Conservation (phyloP, 2,888 invertebrate species). For the Piscicola geometra region DNA sequence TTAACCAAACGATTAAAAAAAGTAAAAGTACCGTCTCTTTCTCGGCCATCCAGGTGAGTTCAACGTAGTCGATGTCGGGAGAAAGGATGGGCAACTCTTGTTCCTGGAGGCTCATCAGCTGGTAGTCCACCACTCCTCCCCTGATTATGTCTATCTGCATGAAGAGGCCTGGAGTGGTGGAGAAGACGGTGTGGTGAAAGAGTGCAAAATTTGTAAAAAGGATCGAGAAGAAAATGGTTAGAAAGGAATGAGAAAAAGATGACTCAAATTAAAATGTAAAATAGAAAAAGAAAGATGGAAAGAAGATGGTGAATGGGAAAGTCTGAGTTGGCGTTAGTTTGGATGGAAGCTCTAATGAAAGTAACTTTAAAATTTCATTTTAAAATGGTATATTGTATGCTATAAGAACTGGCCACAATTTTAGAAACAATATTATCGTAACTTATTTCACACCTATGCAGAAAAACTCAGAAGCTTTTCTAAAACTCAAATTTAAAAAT, state of each 20-base stretch:
- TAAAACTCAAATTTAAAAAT: too few relatives aligned
- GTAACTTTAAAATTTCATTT: too few relatives aligned
- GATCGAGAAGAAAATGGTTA: too few relatives aligned
- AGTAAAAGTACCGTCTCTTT: conserved; percentile 47
- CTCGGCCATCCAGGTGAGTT: conserved; percentile 56
- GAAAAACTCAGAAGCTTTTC: too few relatives aligned
- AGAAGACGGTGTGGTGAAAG: background rate
- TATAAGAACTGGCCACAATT: too few relatives aligned
- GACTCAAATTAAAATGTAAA: too few relatives aligned
- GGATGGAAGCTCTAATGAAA: background rate
- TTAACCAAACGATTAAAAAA: background rate
- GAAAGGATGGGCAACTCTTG: conserved; percentile 84
- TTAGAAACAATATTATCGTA: too few relatives aligned
- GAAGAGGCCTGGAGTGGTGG: conserved; percentile 24
- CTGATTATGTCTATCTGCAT: conserved; percentile 77
- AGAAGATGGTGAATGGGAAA: background rate
- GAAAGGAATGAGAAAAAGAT: too few relatives aligned
- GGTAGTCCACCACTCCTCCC: conserved; percentile 78
- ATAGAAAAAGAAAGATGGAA: too few relatives aligned
- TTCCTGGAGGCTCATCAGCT: conserved; percentile 83
- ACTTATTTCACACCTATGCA: too few relatives aligned
- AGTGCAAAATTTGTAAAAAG: too few relatives aligned
- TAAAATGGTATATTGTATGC: too few relatives aligned
- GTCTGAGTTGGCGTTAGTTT: background rate
- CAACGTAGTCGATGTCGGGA: conserved; percentile 68